Base-by-base conservation (phyloP, 2,113 vertebrate species). In the Aptenodytes patagonicus region DNA sequence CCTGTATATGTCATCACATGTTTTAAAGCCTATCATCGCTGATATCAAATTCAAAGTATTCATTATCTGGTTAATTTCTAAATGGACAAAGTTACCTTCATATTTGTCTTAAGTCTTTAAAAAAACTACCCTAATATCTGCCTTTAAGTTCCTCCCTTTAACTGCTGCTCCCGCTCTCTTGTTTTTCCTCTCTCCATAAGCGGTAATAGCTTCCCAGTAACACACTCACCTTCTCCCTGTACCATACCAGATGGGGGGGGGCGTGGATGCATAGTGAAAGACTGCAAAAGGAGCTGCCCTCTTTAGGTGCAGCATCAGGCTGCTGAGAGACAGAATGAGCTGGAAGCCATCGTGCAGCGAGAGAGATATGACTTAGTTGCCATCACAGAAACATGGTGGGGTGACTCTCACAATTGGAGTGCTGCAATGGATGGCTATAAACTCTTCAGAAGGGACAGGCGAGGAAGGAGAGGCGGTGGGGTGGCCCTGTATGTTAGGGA, bases 181-280 rank as follows among this genome's bases (percentile, higher is more conserved):
- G 3, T 42, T 91, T 81, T 57, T 13, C 17, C 10, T 71, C 52
- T 42, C 15, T 34, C 73, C 7, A 4, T 31, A 46, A 34, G 9
- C 2, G 2, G 2, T 26, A 25, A 28, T 4, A 51, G 9, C 6
- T 29, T 34, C 10, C 29, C 31, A 65, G 24, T 9, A 69, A 47
- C 11, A 25, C 51, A 3, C 25, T 68, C 40, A 25, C 25, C 38
- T 88, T 87, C 29, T 31, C 42, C 20, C 29, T 34, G 29, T 20
- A 31, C 24, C n/a, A 21, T 22, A 13, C 3, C 20, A 36, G 21
- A 49, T 0, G 5, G 2, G 3, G 10, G 15, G 3, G 3, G 44
- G n/a, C n/a, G 44, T 44, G 44, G 44, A 18, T 18, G 8, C 6
- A 9, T 21, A 73, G 51, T 8, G 19, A 36, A 18, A 49, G 11